phyloP scores from a whole-genome alignment of 2,797 vertebrate genomes.

The Dryobates pubescens region DNA sequence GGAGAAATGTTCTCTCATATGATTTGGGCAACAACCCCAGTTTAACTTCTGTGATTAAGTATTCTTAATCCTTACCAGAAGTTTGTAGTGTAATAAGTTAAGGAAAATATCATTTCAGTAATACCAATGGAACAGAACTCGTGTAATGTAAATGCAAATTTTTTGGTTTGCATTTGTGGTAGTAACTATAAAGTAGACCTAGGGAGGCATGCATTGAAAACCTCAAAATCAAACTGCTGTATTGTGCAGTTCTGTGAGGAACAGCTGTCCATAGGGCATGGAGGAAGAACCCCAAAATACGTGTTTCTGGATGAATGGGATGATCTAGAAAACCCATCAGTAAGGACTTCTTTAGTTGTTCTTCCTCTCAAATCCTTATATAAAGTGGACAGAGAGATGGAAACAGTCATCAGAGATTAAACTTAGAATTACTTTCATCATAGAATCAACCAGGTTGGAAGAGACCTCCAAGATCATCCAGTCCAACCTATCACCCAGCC shows the following conservation, averaged over 20 bases:
- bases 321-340: background rate
- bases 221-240: background rate
- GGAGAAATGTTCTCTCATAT: background rate
- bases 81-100: background rate
- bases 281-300: background rate
- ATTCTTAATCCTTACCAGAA: background rate
- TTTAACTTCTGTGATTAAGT: background rate
- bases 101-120: background rate
- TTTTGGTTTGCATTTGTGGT: background rate
- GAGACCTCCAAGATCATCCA: too few species aligned
- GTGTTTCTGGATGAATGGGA: background rate
- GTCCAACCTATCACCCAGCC: too few species aligned
- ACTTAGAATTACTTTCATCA: background rate
- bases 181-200: background rate
- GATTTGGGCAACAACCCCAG: background rate
- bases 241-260: background rate
- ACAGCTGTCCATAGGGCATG: background rate
- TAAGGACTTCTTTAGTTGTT: background rate
- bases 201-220: background rate
- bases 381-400: background rate
- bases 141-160: background rate
- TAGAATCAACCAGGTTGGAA: too few species aligned
- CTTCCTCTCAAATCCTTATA: background rate
- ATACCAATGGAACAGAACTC: background rate
- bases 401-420: constrained; percentile 11